Evolutionary conservation across 2,797 vertebrate species (phyloP), one percentile per base, ranked within the genome.

Genomic region (Smutsia gigantea): DNA sequence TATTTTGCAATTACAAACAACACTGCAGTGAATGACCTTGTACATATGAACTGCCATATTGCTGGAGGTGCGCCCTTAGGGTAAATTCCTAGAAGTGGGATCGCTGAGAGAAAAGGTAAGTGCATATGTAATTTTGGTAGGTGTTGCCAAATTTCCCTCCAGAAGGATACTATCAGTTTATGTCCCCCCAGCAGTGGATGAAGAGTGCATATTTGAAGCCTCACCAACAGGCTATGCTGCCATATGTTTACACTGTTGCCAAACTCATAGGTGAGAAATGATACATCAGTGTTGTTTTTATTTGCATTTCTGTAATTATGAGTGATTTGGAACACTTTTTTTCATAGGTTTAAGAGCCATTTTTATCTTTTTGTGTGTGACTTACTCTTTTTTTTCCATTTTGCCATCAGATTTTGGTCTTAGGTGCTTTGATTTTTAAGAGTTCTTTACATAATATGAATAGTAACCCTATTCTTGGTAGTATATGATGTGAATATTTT

Each of bases 241-340:
- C 42, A 7, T 51, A 78, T 68, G 61, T 96, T 59, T 18, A 87
- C 79, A 72, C 37, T 68, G 39, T 57, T 78, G 37, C 17, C 19
- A 31, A 31, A 87, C 18, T 87, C 81, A 79, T 10, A 90, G 75
- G 51, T 68, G 51, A 92, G 49, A 93, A 89, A 87, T 83, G 42
- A 77, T n/a, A 4, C 25, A 42, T 71, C 68, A 84, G 59, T 8
- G n/a, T 51, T 78, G 34, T 78, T 84, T 89, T 68, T 71, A 75
- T 93, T 75, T 88, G 29, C 31, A 79, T 55, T 68, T 84, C 77
- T 94, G 29, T 94, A 64, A 90, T 87, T 90, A 53, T 57, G 59
- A 96, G 18, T 94, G 34, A 88, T 74, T 75, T 7, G 25, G n/a
- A 95, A 42, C n/a, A 61, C 86, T 61, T 51, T 51, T 57, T 49